Conservation (phyloP, 2,797 vertebrate genomes). For the Microctenopoma stevenorrisi region DNA sequence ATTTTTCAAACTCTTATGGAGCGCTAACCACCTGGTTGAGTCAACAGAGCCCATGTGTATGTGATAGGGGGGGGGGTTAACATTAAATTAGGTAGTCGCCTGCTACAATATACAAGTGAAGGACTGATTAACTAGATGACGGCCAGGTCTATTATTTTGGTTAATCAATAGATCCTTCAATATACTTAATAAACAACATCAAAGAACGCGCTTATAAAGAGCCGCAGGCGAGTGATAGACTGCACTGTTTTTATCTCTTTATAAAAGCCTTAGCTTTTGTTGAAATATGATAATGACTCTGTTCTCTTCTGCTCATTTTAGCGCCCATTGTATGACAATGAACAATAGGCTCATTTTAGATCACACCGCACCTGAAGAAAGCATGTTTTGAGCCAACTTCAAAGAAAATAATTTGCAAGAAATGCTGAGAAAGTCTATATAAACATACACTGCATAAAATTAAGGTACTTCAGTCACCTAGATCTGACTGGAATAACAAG, state of each 20-base stretch:
- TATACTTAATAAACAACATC: constrained; percentile 77
- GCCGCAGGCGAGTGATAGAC: constrained; percentile 67
- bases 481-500: background rate
- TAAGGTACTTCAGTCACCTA: background rate
- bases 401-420: constrained; percentile 30
- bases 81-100: constrained; percentile 61
- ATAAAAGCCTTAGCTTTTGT: constrained; percentile 70
- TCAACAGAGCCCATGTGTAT: constrained; percentile 45
- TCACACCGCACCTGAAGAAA: constrained; percentile 51
- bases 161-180: constrained; percentile 81
- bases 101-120: constrained; percentile 64
- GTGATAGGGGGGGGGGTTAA: constrained; percentile 31
- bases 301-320: constrained; percentile 56
- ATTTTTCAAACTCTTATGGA: constrained; percentile 71
- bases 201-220: constrained; percentile 71
- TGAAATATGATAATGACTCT: constrained; percentile 71
- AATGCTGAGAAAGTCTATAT: constrained; percentile 9
- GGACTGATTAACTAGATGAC: constrained; percentile 76
- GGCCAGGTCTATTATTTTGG: constrained; percentile 73
- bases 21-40: constrained; percentile 68
- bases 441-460: constrained; percentile 3
- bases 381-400: constrained; percentile 40
- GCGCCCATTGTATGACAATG: constrained; percentile 34
- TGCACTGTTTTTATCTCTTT: constrained; percentile 70
- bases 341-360: constrained; percentile 56